These are phyloP conservation scores for Okapia johnstoni DNA, from an alignment of 2,113 vertebrate species.

Conservation along the genomic window DNA sequence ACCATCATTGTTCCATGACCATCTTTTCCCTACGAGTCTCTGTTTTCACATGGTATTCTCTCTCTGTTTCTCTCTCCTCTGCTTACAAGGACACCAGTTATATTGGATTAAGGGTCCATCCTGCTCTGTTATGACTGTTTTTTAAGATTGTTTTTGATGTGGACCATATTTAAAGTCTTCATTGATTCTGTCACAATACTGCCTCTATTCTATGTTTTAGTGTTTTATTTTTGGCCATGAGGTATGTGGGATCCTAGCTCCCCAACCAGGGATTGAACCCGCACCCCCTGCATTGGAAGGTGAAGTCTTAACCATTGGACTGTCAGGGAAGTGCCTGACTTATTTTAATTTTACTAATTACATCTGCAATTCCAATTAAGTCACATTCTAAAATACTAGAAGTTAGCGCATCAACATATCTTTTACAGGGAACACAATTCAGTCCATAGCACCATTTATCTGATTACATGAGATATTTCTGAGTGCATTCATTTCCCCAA, in stretches of 20 bases:
- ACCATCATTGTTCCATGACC: not conserved
- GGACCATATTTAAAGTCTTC: not conserved
- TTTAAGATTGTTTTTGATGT: not conserved
- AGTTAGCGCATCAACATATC: not conserved
- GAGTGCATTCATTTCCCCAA: not conserved
- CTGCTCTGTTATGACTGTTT: not conserved
- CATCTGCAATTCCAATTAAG: not conserved
- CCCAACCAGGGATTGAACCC: not conserved
- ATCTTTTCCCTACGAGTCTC: not conserved
- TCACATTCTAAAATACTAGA: not conserved
- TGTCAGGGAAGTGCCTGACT: not conserved
- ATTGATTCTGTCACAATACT: not conserved
- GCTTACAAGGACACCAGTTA: not conserved
- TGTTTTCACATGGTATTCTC: not conserved
- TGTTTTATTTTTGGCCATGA: not conserved
- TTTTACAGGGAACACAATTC: not conserved
- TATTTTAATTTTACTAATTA: constrained; percentile 3
- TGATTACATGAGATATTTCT: not conserved
- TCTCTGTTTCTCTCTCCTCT: not conserved
- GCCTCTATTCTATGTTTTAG: not conserved
- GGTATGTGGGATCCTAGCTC: not conserved
- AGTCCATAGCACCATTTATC: not conserved
- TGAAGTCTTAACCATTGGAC: not conserved
- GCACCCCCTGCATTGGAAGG: not conserved
- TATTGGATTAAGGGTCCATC: not conserved